Evolutionary conservation across 2,797 vertebrate species (phyloP).

Genomic region (Cossypha niveicapilla): DNA sequence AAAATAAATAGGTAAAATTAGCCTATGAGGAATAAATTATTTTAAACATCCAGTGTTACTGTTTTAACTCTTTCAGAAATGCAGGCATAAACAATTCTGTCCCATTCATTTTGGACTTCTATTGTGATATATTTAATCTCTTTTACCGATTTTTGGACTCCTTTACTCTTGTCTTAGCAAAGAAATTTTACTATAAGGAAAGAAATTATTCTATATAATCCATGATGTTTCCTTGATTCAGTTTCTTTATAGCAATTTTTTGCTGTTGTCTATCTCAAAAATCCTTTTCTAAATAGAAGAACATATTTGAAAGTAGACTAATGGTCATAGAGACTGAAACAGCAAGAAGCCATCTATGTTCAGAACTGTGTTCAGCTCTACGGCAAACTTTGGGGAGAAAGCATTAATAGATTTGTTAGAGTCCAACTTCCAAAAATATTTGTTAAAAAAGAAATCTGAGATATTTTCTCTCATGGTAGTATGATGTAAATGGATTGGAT

Average conservation of each 20-base stretch:
- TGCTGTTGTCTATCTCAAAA: neutral
- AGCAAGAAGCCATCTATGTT: neutral
- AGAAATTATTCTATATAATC: neutral
- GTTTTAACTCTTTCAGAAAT: neutral
- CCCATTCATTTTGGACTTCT: neutral
- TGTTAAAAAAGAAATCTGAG: neutral
- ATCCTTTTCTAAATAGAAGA: neutral
- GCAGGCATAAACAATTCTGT: neutral
- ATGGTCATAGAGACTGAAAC: neutral
- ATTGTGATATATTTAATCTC: neutral
- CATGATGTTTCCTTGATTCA: accelerated
- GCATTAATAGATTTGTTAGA: neutral
- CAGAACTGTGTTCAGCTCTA: neutral
- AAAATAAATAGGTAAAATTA: neutral
- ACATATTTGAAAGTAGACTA: neutral
- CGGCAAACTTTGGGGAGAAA: neutral
- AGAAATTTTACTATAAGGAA: neutral
- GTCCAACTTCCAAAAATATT: neutral
- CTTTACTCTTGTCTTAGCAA: neutral
- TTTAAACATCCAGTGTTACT: neutral
- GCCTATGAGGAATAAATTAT: neutral
- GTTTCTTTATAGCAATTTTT: neutral
- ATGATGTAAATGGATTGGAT: accelerated
- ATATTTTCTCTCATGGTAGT: neutral
- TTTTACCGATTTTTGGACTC: neutral